Conservation (phyloP, 35 echinoderm and acorn worm species). For the Amphiura filiformis region DNA sequence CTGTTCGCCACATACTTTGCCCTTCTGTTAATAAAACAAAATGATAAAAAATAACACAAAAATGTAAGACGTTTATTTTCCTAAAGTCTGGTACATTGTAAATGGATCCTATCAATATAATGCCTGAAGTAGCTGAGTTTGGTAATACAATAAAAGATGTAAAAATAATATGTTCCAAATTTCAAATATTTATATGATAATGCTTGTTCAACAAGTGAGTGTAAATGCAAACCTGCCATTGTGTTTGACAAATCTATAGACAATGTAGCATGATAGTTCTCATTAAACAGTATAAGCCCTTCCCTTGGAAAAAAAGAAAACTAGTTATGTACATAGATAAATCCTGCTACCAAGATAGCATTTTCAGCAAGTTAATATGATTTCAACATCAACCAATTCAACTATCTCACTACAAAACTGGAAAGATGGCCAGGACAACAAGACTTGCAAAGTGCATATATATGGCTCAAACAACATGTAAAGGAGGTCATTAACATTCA, state of each 20-base stretch:
- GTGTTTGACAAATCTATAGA: no score
- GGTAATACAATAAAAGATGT: no score
- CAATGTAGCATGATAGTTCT: neutral
- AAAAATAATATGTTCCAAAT: neutral
- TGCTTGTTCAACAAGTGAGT: neutral
- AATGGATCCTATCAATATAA: neutral
- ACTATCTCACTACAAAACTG: neutral
- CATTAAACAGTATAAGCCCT: neutral
- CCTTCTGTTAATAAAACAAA: slow-evolving; percentile 5
- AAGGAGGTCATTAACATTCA: neutral
- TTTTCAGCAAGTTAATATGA: neutral
- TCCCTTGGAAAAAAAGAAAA: neutral
- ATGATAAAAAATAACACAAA: neutral
- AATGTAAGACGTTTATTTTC: no score
- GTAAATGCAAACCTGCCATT: neutral
- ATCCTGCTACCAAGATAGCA: neutral
- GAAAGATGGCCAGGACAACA: no score
- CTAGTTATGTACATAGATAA: neutral
- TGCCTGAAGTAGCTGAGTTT: neutral
- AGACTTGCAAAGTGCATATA: neutral
- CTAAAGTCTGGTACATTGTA: neutral
- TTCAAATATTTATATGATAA: neutral
- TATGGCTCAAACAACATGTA: neutral
- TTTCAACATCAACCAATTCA: neutral
- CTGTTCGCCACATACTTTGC: slow-evolving; percentile 65